Percentiles rank a stretch among this genome's conserved stretches.
Conservation (phyloP, 2,797 vertebrate species). For the Mormyrus hasselquistii region DNA sequence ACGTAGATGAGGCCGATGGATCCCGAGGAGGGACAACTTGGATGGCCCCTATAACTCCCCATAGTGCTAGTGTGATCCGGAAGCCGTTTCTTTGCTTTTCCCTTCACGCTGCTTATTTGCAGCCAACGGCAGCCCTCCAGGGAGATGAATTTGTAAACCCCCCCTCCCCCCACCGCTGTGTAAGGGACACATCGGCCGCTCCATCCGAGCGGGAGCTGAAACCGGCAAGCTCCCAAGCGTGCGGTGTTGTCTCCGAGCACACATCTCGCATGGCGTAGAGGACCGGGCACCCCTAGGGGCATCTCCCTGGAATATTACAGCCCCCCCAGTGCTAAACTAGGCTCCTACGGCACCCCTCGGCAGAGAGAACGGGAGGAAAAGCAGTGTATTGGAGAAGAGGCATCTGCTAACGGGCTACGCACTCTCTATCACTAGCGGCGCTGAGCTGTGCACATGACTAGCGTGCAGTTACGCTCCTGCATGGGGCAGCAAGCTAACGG, state of each 20-base stretch:
- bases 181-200: background rate
- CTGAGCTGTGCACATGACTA: background rate
- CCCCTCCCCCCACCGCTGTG: background rate
- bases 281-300: background rate
- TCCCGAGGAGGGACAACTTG: background rate
- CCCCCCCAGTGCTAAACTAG: background rate
- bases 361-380: background rate
- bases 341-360: background rate
- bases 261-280: background rate
- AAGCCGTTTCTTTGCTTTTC: background rate
- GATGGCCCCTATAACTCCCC: background rate
- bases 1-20: background rate
- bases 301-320: background rate
- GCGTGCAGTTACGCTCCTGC: background rate
- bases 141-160: background rate
- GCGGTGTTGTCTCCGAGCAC: background rate
- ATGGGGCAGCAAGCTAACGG: background rate
- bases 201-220: background rate
- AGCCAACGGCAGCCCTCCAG: background rate
- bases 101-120: background rate
- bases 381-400: background rate
- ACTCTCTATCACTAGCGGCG: background rate
- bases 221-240: background rate
- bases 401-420: background rate
- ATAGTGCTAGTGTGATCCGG: background rate